Evolutionary conservation across 2,797 vertebrate genomes (phyloP).

Genomic region (Darevskia nairensis): DNA sequence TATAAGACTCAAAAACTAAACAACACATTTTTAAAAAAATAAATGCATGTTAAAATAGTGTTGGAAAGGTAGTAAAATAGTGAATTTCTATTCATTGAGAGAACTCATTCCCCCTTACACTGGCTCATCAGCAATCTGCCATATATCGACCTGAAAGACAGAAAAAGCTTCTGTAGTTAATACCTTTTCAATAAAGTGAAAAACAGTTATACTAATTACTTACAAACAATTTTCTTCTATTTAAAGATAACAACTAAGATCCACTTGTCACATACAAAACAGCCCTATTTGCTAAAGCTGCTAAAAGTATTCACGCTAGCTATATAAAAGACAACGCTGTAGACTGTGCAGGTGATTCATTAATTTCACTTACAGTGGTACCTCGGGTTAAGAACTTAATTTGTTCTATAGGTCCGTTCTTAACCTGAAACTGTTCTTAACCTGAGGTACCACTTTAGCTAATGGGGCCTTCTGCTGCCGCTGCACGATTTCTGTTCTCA

Average conservation of each 20-base stretch:
- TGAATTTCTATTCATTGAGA: slow-evolving; percentile 65
- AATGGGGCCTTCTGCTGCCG: no score
- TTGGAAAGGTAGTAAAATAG: slow-evolving; percentile 73
- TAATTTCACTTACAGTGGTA: no score
- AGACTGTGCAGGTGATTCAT: no score
- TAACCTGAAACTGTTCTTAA: no score
- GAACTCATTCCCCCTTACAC: slow-evolving; percentile 49
- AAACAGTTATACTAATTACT: not conserved
- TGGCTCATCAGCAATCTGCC: slow-evolving; percentile 91
- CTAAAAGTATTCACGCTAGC: no score
- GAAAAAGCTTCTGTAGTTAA: slow-evolving; percentile 48
- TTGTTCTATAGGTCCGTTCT: no score
- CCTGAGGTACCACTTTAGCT: no score
- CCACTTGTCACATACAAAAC: no score
- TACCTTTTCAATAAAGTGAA: slow-evolving; percentile 12
- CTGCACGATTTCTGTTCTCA: no score
- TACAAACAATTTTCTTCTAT: not conserved
- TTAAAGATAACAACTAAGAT: not conserved
- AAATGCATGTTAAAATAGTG: slow-evolving; percentile 77
- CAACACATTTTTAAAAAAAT: slow-evolving; percentile 63
- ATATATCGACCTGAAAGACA: slow-evolving; percentile 92
- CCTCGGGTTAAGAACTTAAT: no score
- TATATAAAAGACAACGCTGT: no score
- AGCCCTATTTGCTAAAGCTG: no score
- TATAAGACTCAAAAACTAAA: slow-evolving; percentile 69